Base-by-base conservation (phyloP, 2,888 invertebrate species). In the Chloroclysta siterata region DNA sequence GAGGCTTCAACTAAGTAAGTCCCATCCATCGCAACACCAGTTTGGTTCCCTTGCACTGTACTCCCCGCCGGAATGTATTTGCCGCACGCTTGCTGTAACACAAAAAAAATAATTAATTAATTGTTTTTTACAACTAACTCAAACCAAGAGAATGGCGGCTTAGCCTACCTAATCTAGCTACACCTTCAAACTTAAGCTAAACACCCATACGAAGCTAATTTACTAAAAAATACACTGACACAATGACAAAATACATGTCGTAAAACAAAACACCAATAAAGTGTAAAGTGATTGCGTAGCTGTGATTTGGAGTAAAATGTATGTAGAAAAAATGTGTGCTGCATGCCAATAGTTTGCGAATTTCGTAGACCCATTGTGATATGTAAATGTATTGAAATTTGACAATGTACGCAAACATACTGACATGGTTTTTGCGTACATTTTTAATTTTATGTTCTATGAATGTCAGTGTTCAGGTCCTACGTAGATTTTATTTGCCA, bases 31-130 rank as follows among this genome's bases (percentile, higher is more conserved):
- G 96, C 96, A 75, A 95, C 96, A 79, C 96, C 96, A 64, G 96
- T 96, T 93, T 96, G 96, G 88, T 96, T 97, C 77, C 95, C 95
- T 88, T 96, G 96, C 81, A 96, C 96, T 75, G 96, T 96, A 83
- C 96, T 95, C 75, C 97, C 95, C 72, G 97, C 97, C 78, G 97
- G 97, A 94, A 97, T 97, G 94, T 97, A 97, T 93, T 97, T 97
- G 82, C 96, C 97, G 89, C 97, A 97, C 75, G 96, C 96, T 95
- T 97, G 95, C 94, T 96, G 94, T 83, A 92, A 93, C 74, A 69
- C 70, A 72, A 77, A 57, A 50, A 39, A 46, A 2, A 46, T 6
- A 15, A 8, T 44, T 60, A 53, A 51, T 15, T 51, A 0, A 51
- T 50, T 22, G 6, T 33, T 33, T 14, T 11, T 51, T 33, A 33